Percentiles rank a stretch among this genome's conserved stretches.
Conservation (phyloP, 2,113 vertebrate genomes). For the Anarhynchus alexandrinus region DNA sequence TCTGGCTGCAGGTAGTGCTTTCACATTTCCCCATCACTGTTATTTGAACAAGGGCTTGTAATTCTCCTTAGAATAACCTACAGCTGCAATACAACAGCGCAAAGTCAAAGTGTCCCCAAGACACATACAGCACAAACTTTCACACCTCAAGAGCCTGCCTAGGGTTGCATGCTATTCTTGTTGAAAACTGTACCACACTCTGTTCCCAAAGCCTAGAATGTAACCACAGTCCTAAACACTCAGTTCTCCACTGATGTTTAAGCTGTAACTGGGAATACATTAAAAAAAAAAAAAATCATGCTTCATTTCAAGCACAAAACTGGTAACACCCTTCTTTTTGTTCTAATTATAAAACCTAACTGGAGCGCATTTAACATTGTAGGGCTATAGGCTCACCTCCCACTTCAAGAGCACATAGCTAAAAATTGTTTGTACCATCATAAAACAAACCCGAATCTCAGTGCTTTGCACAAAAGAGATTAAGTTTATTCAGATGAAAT, state of each 20-base stretch:
- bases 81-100: background rate
- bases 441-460: background rate
- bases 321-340: background rate
- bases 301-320: background rate
- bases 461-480: background rate
- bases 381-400: background rate
- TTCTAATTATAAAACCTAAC: background rate
- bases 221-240: background rate
- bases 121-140: fast-evolving
- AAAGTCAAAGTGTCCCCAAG: background rate
- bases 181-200: background rate
- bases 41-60: background rate
- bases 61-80: background rate
- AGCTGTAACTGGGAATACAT: background rate
- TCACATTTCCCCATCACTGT: fast-evolving
- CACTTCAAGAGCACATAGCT: background rate
- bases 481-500: background rate
- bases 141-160: background rate
- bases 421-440: background rate
- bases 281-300: background rate
- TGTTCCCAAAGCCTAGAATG: background rate
- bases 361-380: background rate
- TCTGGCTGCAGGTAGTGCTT: background rate
- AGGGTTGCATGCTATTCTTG: background rate
- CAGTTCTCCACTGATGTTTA: background rate